A percentile compares a stretch with the other conserved stretches of the same genome.
Conservation (phyloP, 2,797 vertebrate genomes). For the Tadarida brasiliensis region DNA sequence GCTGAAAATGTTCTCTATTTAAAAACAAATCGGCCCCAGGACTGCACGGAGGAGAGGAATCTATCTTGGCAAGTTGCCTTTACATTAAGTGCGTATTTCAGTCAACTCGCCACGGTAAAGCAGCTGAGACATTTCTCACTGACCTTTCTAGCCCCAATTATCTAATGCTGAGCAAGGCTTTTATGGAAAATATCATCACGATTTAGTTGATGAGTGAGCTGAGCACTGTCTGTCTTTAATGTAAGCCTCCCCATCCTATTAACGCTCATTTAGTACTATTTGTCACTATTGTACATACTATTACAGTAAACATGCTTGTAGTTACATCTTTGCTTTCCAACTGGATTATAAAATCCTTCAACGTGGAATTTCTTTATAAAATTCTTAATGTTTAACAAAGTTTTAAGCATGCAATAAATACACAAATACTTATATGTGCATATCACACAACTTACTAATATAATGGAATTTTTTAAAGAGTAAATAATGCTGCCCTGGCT, state of each 20-base stretch:
- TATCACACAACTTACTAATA: not conserved
- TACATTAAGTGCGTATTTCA: not conserved
- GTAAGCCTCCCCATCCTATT: not conserved
- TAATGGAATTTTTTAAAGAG: too few species aligned
- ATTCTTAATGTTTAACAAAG: constrained; percentile 5
- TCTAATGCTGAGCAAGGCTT: not conserved
- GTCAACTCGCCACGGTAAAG: not conserved
- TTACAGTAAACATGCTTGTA: not conserved
- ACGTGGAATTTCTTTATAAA: not conserved
- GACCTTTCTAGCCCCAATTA: not conserved
- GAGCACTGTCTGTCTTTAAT: not conserved
- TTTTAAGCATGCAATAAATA: constrained; percentile 1
- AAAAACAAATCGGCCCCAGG: constrained; percentile 25
- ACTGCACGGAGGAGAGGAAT: not conserved
- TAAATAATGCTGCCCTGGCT: too few species aligned
- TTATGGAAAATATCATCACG: not conserved
- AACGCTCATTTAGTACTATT: not conserved
- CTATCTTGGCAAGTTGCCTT: not conserved
- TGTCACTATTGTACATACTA: not conserved
- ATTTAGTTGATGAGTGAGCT: not conserved
- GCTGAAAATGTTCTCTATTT: constrained; percentile 38
- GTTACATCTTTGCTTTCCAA: not conserved
- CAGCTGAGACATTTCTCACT: not conserved
- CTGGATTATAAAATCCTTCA: not conserved
- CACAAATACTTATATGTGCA: not conserved